A percentile compares a stretch with the other conserved stretches of the same genome.
Conservation (phyloP, 92 coral and sea anemone species). For the Pocillopora meandrina region DNA sequence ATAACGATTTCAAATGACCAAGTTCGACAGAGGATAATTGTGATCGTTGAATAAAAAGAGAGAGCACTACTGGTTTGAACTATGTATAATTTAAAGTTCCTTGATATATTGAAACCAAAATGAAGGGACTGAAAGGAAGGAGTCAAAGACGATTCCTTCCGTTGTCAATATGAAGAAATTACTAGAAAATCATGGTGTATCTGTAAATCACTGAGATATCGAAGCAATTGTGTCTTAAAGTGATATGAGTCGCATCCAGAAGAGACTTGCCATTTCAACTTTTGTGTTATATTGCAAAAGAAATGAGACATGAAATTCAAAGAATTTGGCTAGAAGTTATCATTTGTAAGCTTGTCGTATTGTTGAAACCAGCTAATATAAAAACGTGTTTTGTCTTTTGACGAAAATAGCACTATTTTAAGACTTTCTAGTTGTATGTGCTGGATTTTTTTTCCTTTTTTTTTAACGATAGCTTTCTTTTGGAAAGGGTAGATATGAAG, state of each 20-base stretch:
- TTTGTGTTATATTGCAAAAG: too few species aligned
- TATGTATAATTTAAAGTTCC: too few species aligned
- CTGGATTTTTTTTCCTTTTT: background rate
- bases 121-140: too few species aligned
- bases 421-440: background rate
- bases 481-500: background rate
- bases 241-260: too few species aligned
- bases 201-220: background rate
- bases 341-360: background rate
- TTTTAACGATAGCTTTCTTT: too few species aligned
- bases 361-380: background rate
- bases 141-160: background rate
- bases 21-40: too few species aligned
- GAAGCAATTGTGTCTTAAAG: too few species aligned
- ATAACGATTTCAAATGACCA: too few species aligned
- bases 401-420: background rate
- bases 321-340: background rate
- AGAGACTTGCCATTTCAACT: too few species aligned
- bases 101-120: too few species aligned
- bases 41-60: too few species aligned
- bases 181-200: background rate
- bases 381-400: background rate
- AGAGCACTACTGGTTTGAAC: too few species aligned
- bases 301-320: background rate
- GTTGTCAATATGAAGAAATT: background rate